Evolutionary conservation across 2,797 vertebrate species (phyloP), one percentile per base, ranked within the genome.

Genomic region (Nannoperca australis): DNA sequence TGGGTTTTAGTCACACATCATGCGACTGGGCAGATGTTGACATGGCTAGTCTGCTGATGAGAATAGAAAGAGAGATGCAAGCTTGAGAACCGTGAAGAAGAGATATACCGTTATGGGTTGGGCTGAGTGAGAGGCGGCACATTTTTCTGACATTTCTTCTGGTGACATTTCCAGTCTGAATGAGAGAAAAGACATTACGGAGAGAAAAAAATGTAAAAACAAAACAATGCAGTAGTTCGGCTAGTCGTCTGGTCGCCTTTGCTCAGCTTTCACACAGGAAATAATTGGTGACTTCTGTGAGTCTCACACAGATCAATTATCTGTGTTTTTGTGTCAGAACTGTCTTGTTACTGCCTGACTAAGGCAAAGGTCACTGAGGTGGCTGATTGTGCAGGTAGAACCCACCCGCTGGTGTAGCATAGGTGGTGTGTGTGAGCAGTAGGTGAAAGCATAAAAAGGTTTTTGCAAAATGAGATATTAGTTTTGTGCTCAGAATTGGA

Each of bases 221-320:
- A 78, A 73, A 84, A 77, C 56, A 67, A 27, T 47, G 22, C 51
- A 62, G 45, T 42, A 51, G 50, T 60, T 64, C 42, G 1, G 68
- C 73, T n/a, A n/a, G n/a, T n/a, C n/a, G n/a, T n/a, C n/a, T 68
- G 79, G 36, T 82, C 73, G 66, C 73, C 54, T 81, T 77, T 78
- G 40, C 76, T 75, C 27, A 0, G 3, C 61, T 84, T 86, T 78
- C 74, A 70, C 72, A 64, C 27, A 15, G 77, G 51, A 87, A 82
- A 79, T 91, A 92, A 92, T 91, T 91, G 88, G 82, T 82, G 87
- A 93, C 88, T 85, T 89, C 85, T 79, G 42, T 63, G 67, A 88
- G 79, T 61, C 76, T 27, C 61, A 34, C 70, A 18, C 36, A 22
- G 78, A 87, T 87, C 84, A 85, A 87, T 89, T 89, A 82, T 74